Conservation (phyloP, 1,140 invertebrate genomes). For the Andricus grossulariae region DNA sequence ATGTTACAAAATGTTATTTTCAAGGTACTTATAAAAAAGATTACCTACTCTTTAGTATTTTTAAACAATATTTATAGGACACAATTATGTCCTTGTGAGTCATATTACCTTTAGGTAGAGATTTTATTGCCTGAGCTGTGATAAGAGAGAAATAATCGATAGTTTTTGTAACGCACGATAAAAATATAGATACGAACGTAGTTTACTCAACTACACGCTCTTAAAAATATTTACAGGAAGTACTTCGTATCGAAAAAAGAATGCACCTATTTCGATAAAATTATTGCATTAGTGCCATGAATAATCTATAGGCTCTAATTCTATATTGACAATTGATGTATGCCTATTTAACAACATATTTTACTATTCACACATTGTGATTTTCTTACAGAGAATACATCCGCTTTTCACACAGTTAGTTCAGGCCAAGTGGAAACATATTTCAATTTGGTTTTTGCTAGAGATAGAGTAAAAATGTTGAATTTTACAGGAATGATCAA, state of each 20-base stretch:
- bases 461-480: not conserved
- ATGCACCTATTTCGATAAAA: slow-evolving; percentile 66
- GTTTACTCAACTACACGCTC: slow-evolving; percentile 10
- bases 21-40: slow-evolving; percentile 10
- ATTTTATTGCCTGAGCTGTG: slow-evolving; percentile 3
- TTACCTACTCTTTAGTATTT: slow-evolving; percentile 6
- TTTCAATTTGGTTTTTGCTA: slow-evolving; percentile 35
- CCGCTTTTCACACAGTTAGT: slow-evolving; percentile 29
- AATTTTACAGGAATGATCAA: not conserved
- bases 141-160: slow-evolving; percentile 14
- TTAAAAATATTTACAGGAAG: slow-evolving; percentile 67
- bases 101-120: slow-evolving; percentile 9
- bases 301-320: slow-evolving; percentile 45
- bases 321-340: slow-evolving; percentile 72
- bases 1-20: not conserved
- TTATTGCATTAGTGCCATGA: slow-evolving; percentile 55
- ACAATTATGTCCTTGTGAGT: not conserved
- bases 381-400: slow-evolving; percentile 52
- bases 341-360: slow-evolving; percentile 70
- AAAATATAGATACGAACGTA: slow-evolving; percentile 22
- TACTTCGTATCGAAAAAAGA: slow-evolving; percentile 46
- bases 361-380: slow-evolving; percentile 61
- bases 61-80: not conserved
- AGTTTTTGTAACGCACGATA: slow-evolving; percentile 7
- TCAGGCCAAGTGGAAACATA: slow-evolving; percentile 67